Conservation (phyloP, 2,888 invertebrate genomes). For the Timema podura region DNA sequence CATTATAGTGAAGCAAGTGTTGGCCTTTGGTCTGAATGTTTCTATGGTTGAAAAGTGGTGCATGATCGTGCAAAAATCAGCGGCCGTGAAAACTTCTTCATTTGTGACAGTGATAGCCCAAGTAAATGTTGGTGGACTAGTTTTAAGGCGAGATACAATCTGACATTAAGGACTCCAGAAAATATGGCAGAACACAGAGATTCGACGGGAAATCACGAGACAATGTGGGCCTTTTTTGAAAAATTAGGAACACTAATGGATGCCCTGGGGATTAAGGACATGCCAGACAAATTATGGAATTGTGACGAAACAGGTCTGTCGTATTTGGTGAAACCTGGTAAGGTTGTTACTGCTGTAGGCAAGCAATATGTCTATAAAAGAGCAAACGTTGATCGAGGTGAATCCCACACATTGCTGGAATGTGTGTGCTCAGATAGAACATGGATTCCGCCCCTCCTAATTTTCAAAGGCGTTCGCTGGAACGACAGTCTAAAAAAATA, state of each 20-base stretch:
- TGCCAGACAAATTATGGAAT: not conserved
- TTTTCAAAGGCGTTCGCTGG: constrained; percentile 1
- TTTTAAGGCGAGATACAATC: not conserved
- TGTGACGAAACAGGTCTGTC: constrained; percentile 8
- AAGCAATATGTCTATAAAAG: constrained; percentile 8
- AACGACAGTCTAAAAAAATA: constrained; percentile 1
- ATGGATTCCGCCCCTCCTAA: constrained; percentile 22
- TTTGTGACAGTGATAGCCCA: no score
- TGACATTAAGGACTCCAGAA: not conserved
- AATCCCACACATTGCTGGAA: constrained; percentile 31
- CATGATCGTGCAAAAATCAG: no score
- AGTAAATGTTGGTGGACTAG: no score
- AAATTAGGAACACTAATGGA: not conserved
- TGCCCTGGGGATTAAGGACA: not conserved
- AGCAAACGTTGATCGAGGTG: constrained; percentile 33
- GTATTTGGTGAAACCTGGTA: constrained; percentile 8
- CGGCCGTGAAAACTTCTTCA: no score
- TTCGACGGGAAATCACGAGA: not conserved
- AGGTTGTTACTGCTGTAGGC: constrained; percentile 3
- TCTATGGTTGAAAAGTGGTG: no score
- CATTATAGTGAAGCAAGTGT: no score
- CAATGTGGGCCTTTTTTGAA: not conserved
- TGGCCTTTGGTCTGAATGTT: no score
- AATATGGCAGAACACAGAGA: not conserved
- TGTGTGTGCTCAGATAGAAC: constrained; percentile 26